Percentiles rank a stretch among this genome's conserved stretches.
These are phyloP conservation scores for Thereva nobilitata DNA, from an alignment of 2,888 invertebrate genomes.

Conservation along the genomic window DNA sequence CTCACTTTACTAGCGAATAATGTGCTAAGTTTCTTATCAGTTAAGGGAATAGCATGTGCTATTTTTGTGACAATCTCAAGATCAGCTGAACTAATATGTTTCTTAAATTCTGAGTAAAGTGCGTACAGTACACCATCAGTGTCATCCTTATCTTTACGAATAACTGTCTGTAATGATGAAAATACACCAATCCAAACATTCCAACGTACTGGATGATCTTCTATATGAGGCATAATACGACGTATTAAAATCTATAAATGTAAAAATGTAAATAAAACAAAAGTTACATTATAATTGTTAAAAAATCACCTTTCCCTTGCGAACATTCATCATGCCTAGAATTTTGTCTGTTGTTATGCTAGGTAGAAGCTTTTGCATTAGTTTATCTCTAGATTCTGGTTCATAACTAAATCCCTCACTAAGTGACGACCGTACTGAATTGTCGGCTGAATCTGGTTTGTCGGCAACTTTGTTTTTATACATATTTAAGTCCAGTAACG, in stretches of 20 bases:
- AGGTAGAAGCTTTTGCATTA: constrained; percentile 68
- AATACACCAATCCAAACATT: constrained; percentile 56
- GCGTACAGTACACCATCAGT: constrained; percentile 53
- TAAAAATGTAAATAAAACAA: constrained; percentile 5
- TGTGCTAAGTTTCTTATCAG: constrained; percentile 53
- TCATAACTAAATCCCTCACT: constrained; percentile 53
- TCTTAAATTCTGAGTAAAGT: constrained; percentile 55
- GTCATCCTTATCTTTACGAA: constrained; percentile 58
- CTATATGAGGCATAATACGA: constrained; percentile 65
- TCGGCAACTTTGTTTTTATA: background rate
- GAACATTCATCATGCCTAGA: constrained; percentile 72
- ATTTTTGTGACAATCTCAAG: constrained; percentile 53
- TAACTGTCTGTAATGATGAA: constrained; percentile 52
- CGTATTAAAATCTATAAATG: constrained; percentile 65
- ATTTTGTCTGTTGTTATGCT: constrained; percentile 72
- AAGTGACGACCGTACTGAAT: constrained; percentile 50
- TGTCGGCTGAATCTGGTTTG: constrained; percentile 3
- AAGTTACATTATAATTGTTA: background rate
- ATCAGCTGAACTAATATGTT: constrained; percentile 53
- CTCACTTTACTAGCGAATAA: constrained; percentile 57
- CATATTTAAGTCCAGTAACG: constrained; percentile 6
- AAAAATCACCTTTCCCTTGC: constrained; percentile 77
- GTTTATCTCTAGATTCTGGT: constrained; percentile 59
- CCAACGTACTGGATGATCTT: constrained; percentile 53
- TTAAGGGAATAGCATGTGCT: constrained; percentile 51